These are phyloP conservation scores for Trichogramma evanescens DNA, from an alignment of 2,888 invertebrate genomes.

Conservation along the genomic window DNA sequence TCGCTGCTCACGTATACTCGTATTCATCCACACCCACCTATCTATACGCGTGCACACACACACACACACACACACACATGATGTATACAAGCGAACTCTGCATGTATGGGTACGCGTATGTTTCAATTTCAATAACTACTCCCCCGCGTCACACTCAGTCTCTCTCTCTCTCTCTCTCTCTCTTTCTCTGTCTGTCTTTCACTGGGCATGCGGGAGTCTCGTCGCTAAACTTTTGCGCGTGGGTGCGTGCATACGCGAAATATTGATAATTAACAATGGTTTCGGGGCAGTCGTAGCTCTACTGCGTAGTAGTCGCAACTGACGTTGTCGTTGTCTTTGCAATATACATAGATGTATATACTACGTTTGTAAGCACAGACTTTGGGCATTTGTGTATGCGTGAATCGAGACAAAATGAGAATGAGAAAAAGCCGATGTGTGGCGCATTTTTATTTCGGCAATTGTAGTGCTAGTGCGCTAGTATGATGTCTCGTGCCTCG, in stretches of 20 bases:
- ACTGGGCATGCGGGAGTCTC: not conserved
- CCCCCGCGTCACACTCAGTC: conserved; percentile 38
- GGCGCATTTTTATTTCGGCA: conserved; percentile 42
- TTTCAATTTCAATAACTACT: conserved; percentile 50
- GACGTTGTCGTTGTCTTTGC: no score
- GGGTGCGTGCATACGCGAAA: conserved; percentile 38
- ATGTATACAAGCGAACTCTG: no score
- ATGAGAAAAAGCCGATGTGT: conserved; percentile 24
- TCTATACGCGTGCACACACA: no score
- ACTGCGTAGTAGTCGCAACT: no score
- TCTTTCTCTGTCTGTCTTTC: conserved; percentile 3
- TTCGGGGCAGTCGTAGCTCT: conserved; percentile 20
- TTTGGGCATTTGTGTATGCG: not conserved
- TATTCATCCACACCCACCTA: no score
- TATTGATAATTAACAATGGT: conserved; percentile 48
- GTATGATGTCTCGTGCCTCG: conserved; percentile 28
- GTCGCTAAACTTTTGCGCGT: conserved; percentile 29
- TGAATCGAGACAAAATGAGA: conserved; percentile 28
- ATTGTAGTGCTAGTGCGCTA: conserved; percentile 35
- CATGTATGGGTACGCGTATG: conserved; percentile 31
- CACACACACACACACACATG: no score
- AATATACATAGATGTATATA: no score
- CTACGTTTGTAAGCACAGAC: no score
- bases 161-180: conserved; percentile 10
- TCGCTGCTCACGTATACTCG: no score